A percentile compares a stretch with the other conserved stretches of the same genome.
Conservation (phyloP, 2,797 vertebrate genomes). For the Coranthus polyacanthus region DNA sequence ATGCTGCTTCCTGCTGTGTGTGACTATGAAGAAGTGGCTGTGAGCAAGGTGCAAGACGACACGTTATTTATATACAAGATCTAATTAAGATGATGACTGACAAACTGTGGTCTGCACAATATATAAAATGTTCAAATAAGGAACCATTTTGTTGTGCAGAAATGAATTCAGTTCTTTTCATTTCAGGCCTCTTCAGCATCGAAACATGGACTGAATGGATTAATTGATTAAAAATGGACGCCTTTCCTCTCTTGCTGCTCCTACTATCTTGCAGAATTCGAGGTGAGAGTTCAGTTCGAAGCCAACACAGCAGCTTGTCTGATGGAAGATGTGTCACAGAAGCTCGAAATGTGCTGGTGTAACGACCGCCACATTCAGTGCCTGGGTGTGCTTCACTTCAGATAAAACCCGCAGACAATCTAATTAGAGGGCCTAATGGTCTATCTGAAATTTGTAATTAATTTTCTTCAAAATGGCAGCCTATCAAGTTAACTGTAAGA, state of each 20-base stretch:
- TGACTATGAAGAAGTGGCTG: too few species aligned
- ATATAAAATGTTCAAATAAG: not conserved
- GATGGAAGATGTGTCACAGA: constrained; percentile 9
- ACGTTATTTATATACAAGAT: too few species aligned
- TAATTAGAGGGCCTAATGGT: constrained; percentile 61
- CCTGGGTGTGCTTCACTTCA: constrained; percentile 27
- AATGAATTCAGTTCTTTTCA: not conserved
- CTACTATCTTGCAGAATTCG: constrained; percentile 62
- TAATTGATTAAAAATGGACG: constrained; percentile 57
- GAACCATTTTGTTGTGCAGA: not conserved
- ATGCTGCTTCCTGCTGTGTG: not conserved
- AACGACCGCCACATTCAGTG: constrained; percentile 17
- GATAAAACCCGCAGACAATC: constrained; percentile 48
- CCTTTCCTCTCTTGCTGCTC: constrained; percentile 48
- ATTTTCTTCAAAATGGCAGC: constrained; percentile 56
- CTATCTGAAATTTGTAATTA: constrained; percentile 47
- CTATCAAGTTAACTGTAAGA: constrained; percentile 50
- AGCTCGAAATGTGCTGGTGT: constrained; percentile 17
- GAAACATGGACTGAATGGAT: constrained; percentile 59
- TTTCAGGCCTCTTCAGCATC: constrained; percentile 43
- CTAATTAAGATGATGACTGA: too few species aligned
- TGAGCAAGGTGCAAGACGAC: too few species aligned
- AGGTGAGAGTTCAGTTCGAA: constrained; percentile 67
- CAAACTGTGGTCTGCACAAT: too few species aligned
- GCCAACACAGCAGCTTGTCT: constrained; percentile 34